Conservation (phyloP, 2,888 invertebrate species). For the Nebria salina region DNA sequence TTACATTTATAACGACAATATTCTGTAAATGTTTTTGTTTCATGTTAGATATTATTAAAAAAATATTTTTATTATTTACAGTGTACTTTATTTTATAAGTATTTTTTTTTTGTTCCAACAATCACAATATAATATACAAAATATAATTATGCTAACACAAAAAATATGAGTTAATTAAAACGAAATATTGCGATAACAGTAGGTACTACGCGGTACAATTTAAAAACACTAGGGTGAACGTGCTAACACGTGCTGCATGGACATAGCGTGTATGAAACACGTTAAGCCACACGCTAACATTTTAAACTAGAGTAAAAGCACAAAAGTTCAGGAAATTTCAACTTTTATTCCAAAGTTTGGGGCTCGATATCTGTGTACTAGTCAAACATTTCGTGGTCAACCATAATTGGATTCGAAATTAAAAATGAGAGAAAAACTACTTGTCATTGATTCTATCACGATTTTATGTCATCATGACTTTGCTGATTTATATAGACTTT, state of each 20-base stretch:
- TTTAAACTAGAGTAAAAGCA: background rate
- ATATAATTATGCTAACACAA: background rate
- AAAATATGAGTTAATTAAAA: background rate
- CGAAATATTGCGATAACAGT: background rate
- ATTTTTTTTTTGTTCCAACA: background rate
- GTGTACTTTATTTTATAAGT: background rate
- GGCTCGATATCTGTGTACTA: background rate
- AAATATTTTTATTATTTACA: too few species aligned
- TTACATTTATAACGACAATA: too few species aligned
- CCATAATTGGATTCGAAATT: background rate
- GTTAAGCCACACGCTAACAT: background rate
- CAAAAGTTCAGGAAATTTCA: background rate
- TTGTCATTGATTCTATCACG: too few species aligned
- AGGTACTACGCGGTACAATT: background rate
- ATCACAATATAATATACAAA: slow-evolving; percentile 1
- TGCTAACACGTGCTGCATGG: background rate
- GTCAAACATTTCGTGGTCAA: background rate
- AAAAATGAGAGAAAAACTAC: background rate
- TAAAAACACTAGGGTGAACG: background rate
- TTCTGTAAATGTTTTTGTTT: too few species aligned
- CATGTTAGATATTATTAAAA: too few species aligned
- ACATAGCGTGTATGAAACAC: background rate
- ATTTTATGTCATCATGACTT: background rate
- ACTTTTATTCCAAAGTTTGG: background rate
- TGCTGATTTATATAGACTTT: background rate